Percentiles rank a stretch among this genome's conserved stretches.
Conservation (phyloP, 2,888 invertebrate species). For the Podotricha telesiphe region DNA sequence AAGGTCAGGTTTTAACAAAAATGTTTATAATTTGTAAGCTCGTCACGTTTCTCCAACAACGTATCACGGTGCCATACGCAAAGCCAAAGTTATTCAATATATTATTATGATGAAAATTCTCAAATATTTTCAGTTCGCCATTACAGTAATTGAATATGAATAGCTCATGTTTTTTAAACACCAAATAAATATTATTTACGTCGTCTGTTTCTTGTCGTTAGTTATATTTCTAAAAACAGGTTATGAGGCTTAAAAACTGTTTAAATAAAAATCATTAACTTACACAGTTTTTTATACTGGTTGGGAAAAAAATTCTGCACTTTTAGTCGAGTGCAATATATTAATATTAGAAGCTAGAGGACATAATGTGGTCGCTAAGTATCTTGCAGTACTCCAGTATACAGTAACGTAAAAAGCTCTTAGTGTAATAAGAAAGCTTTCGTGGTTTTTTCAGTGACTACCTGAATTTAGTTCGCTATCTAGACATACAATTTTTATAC, state of each 20-base stretch:
- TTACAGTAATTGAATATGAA: background rate
- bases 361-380: constrained; percentile 27
- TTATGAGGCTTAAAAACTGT: no score
- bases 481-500: constrained; percentile 10
- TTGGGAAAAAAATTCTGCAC: no score
- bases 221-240: no score
- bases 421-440: constrained; percentile 32
- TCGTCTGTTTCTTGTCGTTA: no score
- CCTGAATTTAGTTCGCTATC: constrained; percentile 18
- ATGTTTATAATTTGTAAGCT: constrained; percentile 24
- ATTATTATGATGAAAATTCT: constrained; percentile 26
- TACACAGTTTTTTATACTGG: no score
- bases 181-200: no score
- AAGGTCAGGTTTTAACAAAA: constrained; percentile 19
- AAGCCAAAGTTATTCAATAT: constrained; percentile 29
- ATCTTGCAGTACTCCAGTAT: constrained; percentile 25
- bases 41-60: constrained; percentile 24
- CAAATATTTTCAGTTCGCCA: constrained; percentile 2
- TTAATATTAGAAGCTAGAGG: constrained; percentile 12
- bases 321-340: constrained; percentile 19
- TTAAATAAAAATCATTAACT: no score
- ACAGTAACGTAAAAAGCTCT: constrained; percentile 26
- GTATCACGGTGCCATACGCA: constrained; percentile 18
- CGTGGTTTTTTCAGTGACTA: constrained; percentile 22
- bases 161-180: background rate